Percentiles rank a stretch among this genome's conserved stretches.
phyloP scores from a whole-genome alignment of 1,140 invertebrate genomes.

The Pachypeltis micranthus region DNA sequence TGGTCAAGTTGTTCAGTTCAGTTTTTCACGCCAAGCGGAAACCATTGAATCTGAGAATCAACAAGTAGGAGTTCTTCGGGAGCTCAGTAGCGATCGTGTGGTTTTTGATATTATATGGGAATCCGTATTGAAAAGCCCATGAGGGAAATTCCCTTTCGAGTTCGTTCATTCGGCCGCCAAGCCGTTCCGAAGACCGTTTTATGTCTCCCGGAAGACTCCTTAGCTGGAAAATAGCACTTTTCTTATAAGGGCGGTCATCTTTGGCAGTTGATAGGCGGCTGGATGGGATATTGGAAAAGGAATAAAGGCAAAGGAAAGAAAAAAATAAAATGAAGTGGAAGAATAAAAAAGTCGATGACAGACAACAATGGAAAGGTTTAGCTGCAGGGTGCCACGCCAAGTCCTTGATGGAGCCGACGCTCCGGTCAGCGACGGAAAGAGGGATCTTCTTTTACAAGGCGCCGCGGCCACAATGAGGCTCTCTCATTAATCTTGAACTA shows the following conservation, averaged over 20 bases:
- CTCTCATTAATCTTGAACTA: too few species aligned
- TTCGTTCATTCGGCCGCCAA: too few species aligned
- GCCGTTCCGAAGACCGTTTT: too few species aligned
- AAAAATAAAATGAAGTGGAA: too few species aligned
- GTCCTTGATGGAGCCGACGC: neutral
- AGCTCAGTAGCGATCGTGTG: too few species aligned
- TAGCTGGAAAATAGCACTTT: neutral
- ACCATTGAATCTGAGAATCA: too few species aligned
- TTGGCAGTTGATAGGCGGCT: neutral
- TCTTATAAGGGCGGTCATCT: neutral
- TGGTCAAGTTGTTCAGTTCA: too few species aligned
- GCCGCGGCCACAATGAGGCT: neutral
- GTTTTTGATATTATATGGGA: too few species aligned
- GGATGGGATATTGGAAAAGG: neutral
- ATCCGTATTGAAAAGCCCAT: too few species aligned
- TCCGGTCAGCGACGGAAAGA: neutral
- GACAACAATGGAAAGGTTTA: conserved; percentile 1
- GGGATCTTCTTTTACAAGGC: neutral
- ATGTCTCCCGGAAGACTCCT: neutral
- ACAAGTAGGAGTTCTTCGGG: too few species aligned
- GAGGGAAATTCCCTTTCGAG: too few species aligned
- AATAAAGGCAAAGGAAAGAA: neutral
- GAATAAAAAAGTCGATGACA: conserved; percentile 8
- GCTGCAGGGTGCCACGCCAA: conserved; percentile 1
- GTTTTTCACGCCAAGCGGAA: too few species aligned